Conservation (phyloP, 2,888 invertebrate species). For the Xylophagus ater region DNA sequence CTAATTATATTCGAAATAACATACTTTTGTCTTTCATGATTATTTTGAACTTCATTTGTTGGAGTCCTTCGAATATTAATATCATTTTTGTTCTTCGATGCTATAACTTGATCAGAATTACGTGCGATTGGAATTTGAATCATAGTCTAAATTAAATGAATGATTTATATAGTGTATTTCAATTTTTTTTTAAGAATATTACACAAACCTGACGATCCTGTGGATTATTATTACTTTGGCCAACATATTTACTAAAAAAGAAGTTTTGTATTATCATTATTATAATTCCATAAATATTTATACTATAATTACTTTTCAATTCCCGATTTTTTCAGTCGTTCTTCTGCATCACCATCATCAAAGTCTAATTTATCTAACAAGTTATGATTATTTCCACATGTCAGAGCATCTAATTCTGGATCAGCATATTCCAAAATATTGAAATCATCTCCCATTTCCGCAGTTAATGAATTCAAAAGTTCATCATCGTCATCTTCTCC, state of each 20-base stretch:
- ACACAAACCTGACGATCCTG: background rate
- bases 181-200: too few species aligned
- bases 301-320: constrained; percentile 10
- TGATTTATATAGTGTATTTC: too few species aligned
- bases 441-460: constrained; percentile 89
- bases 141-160: too few species aligned
- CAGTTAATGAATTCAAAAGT: constrained; percentile 54
- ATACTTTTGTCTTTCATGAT: too few species aligned
- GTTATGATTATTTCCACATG: constrained; percentile 69
- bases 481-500: constrained; percentile 86
- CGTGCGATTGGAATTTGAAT: too few species aligned
- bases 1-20: too few species aligned
- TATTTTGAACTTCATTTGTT: too few species aligned
- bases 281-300: too few species aligned
- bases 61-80: too few species aligned
- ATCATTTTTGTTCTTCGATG: too few species aligned
- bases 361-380: constrained; percentile 77
- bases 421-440: constrained; percentile 93
- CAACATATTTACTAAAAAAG: constrained; percentile 1
- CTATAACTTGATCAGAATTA: too few species aligned
- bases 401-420: constrained; percentile 75
- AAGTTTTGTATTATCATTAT: background rate
- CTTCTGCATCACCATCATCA: constrained; percentile 62
- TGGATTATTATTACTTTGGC: background rate
- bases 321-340: constrained; percentile 34